These are phyloP conservation scores for Sebastes matsubarae DNA, from an alignment of 2,797 vertebrate genomes.

Conservation along the genomic window DNA sequence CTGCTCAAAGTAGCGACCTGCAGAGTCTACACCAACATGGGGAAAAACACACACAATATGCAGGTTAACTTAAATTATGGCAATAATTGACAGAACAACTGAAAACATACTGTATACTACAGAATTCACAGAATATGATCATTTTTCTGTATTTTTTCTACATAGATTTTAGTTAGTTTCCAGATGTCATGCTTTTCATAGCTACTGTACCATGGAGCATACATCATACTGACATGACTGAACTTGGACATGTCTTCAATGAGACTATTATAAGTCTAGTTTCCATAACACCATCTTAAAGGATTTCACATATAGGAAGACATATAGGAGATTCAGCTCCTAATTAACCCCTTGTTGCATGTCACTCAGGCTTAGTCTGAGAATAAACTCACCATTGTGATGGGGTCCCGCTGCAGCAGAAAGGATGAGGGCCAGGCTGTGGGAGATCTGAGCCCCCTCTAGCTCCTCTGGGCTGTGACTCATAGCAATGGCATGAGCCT, in stretches of 20 bases:
- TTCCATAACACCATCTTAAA: conserved; percentile 41
- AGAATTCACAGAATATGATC: too few species aligned
- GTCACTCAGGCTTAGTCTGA: neutral
- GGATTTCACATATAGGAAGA: conserved; percentile 42
- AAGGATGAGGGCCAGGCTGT: conserved; percentile 75
- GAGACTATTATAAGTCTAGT: conserved; percentile 15
- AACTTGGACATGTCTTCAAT: conserved; percentile 14
- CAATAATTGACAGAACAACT: neutral
- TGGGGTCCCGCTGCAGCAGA: conserved; percentile 64
- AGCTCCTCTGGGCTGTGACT: conserved; percentile 70
- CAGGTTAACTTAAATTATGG: neutral
- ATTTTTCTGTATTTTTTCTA: neutral
- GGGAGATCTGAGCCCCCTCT: conserved; percentile 76
- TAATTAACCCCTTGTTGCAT: conserved; percentile 34
- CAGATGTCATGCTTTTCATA: conserved; percentile 1
- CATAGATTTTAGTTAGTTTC: neutral
- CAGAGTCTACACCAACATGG: conserved; percentile 57
- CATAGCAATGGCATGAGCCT: conserved; percentile 83
- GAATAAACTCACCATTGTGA: conserved; percentile 79
- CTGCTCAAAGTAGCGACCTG: conserved; percentile 79
- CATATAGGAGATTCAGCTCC: conserved; percentile 30
- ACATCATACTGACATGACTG: neutral
- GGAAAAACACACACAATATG: neutral
- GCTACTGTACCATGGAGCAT: neutral
- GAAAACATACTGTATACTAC: neutral